phyloP scores from a whole-genome alignment of 1,140 invertebrate species.

The Dryas iulia region DNA sequence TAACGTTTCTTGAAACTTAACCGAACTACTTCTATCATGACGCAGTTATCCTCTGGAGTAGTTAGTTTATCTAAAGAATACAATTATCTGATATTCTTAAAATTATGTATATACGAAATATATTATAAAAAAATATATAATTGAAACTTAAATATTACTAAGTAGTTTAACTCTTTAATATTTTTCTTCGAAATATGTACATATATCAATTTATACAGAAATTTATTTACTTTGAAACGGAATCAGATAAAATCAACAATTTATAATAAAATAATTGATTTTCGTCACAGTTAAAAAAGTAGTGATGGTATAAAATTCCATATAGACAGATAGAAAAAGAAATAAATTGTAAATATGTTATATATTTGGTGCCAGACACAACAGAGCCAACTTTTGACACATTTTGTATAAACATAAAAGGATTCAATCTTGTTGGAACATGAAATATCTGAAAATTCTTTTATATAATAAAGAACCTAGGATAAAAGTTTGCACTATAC shows the following conservation, averaged over 20 bases:
- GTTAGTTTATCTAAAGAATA: background rate
- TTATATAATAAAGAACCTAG: background rate
- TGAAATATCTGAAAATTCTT: background rate
- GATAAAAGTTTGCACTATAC: background rate
- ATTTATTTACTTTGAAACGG: no score
- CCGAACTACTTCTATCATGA: background rate
- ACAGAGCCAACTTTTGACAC: slow-evolving; percentile 1
- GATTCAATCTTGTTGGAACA: background rate
- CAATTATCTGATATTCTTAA: background rate
- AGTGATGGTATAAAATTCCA: background rate
- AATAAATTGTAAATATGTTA: background rate
- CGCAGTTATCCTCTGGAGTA: background rate
- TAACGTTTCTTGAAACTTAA: background rate
- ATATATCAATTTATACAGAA: no score
- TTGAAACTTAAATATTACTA: background rate
- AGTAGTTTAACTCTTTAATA: background rate
- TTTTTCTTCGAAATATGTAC: no score
- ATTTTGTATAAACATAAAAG: slow-evolving; percentile 1
- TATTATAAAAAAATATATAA: background rate
- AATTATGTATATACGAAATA: background rate
- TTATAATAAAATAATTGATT: background rate
- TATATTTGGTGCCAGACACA: slow-evolving; percentile 2
- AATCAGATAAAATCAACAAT: no score
- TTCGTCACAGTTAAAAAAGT: background rate
- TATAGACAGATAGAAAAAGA: background rate